Conservation (phyloP, 2,113 vertebrate genomes). For the Trichomycterus rosablanca region DNA sequence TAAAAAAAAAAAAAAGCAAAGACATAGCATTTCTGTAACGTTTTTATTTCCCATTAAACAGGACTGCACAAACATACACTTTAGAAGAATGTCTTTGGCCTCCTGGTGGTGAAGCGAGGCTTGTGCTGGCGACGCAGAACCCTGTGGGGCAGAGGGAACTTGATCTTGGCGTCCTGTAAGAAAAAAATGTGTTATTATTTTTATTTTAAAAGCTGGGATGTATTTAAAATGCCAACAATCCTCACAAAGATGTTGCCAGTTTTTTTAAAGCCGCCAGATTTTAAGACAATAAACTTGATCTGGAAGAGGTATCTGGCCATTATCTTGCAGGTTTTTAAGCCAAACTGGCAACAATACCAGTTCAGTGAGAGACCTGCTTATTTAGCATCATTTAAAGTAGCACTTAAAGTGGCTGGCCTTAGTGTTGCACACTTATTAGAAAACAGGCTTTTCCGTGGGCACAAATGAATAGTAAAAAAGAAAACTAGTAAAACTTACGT, state of each 20-base stretch:
- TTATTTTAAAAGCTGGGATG: not conserved
- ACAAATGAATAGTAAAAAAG: not conserved
- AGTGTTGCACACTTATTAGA: too few species aligned
- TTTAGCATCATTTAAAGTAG: not conserved
- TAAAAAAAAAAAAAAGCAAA: not conserved
- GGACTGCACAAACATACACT: constrained; percentile 29
- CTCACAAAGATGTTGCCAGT: constrained; percentile 40
- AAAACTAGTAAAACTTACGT: constrained; percentile 69
- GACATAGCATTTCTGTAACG: not conserved
- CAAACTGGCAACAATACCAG: constrained; percentile 40
- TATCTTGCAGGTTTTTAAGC: constrained; percentile 47
- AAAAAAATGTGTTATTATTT: not conserved
- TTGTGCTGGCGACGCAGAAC: constrained; percentile 94
- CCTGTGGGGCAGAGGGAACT: constrained; percentile 96
- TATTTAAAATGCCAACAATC: not conserved
- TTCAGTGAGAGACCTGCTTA: constrained; percentile 55
- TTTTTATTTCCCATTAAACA: constrained; percentile 65
- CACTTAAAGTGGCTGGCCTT: not conserved
- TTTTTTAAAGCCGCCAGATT: constrained; percentile 52
- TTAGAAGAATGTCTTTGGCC: constrained; percentile 96
- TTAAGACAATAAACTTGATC: constrained; percentile 46
- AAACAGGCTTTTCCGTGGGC: not conserved
- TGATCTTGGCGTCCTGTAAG: constrained; percentile 93
- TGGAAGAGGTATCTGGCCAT: constrained; percentile 62
- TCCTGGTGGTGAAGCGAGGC: constrained; percentile 98